Base-by-base conservation (phyloP, 2,888 invertebrate species). In the Altica lythri region DNA sequence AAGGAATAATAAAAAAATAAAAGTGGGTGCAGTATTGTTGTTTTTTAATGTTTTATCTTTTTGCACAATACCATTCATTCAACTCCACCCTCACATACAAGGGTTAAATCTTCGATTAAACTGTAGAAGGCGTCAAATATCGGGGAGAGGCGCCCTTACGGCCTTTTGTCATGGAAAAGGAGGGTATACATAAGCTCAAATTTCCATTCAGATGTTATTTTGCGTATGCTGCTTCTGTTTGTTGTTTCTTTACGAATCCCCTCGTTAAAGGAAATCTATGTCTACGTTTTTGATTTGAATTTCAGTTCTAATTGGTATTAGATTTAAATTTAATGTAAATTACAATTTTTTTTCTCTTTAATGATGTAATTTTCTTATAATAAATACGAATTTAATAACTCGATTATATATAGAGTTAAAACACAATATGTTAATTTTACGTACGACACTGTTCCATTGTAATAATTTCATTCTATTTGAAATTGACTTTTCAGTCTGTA, bases 81-180 rank as follows among this genome's bases (percentile, higher is more conserved):
- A 55, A 62, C 61, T 66, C 62, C 67, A 65, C 69, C 68, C 69
- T 62, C 67, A 63, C 63, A 62, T 62, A 67, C 66, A 71, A 70
- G 69, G 71, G 71, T 70, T 71, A 70, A 71, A 61, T 70, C 69
- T 70, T 70, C 69, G 71, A 71, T 71, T 71, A 68, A 68, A 69
- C 67, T 60, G 63, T 65, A 56, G 68, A 66, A 71, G 70, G 71
- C 69, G 71, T 69, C 67, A 68, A 69, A 68, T 69, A 69, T 68
- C 65, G 65, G 65, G 62, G 67, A 62, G 61, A 51, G 60, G 59
- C 62, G 59, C 57, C 63, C 65, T 57, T 57, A 53, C 49, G 34
- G 18, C 16, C 58, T 52, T 63, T 61, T 66, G 62, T 67, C 58
- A 51, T 54, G 49, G 44, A 53, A 51, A 60, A 54, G 58, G 57